Base-by-base conservation (phyloP, 2,888 invertebrate species). In the Netelia fuscicornis region DNA sequence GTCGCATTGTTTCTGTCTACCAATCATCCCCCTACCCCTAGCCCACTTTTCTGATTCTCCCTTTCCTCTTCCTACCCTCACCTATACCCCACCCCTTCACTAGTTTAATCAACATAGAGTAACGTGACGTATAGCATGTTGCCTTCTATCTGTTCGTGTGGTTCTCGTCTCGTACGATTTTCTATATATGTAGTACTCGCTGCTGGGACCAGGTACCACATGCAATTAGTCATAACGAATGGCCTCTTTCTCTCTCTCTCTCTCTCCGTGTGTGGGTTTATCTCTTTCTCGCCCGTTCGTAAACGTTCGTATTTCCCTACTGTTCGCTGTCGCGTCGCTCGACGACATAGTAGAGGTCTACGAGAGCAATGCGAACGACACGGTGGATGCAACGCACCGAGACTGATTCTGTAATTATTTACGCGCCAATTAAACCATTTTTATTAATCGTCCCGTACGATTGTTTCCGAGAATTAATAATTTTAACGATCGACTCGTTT, bases 161-260 rank as follows among this genome's bases (percentile, higher is more conserved):
- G 20, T 20, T 58, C 58, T 58, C 58, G 58, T 58, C 17, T 58
- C 17, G 10, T 20, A 20, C 10, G 58, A 20, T 17, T 74, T 13
- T 30, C 17, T 48, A 44, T 52, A 48, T 54, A 44, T 70, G n/a
- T 70, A 72, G 52, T 52, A 25, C 13, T 37, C 67, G 54, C 67
- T 65, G 72, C 72, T 74, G 54, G 56, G 60, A 56, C 58, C 64
- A 25, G 71, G 71, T 58, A 83, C 83, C 81, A 67, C 86, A 80
- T 71, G 86, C 86, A 86, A 87, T 86, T 87, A 87, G 83, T 86
- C 85, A 87, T 82, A 87, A 87, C 84, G 86, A 84, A 87, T 86
- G 80, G 77, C 83, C 82, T 30, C 54, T 37, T 44, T 10, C 25
- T n/a, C 70, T 37, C n/a, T 77, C 80, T 54, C 2, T 20, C 20